A percentile compares a stretch with the other conserved stretches of the same genome.
Conservation (phyloP, 2,113 vertebrate species). For the Sprattus sprattus region DNA sequence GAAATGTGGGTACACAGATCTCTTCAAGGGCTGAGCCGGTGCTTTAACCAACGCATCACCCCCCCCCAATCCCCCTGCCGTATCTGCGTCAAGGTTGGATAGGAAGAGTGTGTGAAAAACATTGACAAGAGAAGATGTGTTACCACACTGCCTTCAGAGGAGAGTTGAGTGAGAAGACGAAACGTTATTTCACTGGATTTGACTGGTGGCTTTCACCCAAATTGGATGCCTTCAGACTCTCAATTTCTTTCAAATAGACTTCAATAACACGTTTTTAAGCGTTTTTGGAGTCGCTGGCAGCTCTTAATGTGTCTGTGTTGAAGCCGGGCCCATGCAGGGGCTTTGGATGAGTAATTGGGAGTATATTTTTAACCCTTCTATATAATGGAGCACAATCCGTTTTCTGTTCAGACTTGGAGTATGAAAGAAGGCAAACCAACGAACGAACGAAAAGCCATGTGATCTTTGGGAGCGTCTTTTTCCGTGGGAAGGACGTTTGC, state of each 20-base stretch:
- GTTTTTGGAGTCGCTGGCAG: slow-evolving; percentile 29
- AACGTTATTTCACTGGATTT: slow-evolving; percentile 15
- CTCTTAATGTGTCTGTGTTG: slow-evolving; percentile 32
- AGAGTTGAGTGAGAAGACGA: neutral
- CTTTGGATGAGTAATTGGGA: slow-evolving; percentile 4
- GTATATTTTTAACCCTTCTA: neutral
- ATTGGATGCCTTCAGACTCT: slow-evolving; percentile 18
- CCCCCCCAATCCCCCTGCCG: neutral
- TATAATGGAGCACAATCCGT: slow-evolving; percentile 6
- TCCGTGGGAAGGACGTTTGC: neutral
- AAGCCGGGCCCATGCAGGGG: slow-evolving; percentile 18
- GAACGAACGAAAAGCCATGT: neutral
- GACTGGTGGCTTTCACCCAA: slow-evolving; percentile 5
- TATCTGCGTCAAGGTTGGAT: neutral
- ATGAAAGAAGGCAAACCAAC: neutral
- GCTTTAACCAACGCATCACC: neutral
- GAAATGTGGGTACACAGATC: neutral
- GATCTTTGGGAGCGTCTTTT: neutral
- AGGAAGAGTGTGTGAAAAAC: neutral
- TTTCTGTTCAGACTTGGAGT: slow-evolving; percentile 4
- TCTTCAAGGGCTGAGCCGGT: neutral
- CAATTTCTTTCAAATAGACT: neutral
- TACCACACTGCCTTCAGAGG: neutral
- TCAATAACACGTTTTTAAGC: slow-evolving; percentile 11
- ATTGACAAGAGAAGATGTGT: neutral